A percentile compares a stretch with the other conserved stretches of the same genome.
phyloP scores from a whole-genome alignment of 2,797 vertebrate genomes.

The Gambelia wislizenii region DNA sequence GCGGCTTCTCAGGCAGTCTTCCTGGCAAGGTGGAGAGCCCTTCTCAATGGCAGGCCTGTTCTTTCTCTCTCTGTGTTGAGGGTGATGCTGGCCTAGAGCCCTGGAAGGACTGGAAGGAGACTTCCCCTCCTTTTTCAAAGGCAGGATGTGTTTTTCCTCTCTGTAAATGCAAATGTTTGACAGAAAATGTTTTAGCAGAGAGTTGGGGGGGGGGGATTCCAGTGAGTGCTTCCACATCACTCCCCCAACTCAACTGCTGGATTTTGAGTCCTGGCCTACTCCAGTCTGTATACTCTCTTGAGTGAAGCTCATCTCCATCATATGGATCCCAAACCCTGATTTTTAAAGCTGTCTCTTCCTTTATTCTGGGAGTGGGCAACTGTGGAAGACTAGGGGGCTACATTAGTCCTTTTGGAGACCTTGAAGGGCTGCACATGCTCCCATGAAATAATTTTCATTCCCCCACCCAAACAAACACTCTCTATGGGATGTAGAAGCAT shows the following conservation, averaged over 20 bases:
- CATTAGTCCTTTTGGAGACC: no score
- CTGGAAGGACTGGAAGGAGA: neutral
- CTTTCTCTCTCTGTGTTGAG: slow-evolving; percentile 8
- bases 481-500: no score
- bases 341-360: neutral
- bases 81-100: slow-evolving; percentile 12
- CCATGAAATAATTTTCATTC: no score
- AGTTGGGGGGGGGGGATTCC: neutral
- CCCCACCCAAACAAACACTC: no score
- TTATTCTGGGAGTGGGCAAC: neutral
- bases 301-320: neutral
- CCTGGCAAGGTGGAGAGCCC: slow-evolving; percentile 3
- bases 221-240: neutral
- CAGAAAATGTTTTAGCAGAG: neutral
- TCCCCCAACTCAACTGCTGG: no score
- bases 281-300: neutral
- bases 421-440: no score
- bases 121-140: neutral
- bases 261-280: neutral
- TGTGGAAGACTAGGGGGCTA: no score
- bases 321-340: neutral
- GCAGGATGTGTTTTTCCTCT: slow-evolving; percentile 32
- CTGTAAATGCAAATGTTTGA: slow-evolving; percentile 2
- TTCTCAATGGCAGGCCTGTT: slow-evolving; percentile 33
- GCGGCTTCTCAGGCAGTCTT: neutral